These are phyloP conservation scores for Varanus salvator DNA, from an alignment of 2,113 vertebrate species.

Conservation along the genomic window DNA sequence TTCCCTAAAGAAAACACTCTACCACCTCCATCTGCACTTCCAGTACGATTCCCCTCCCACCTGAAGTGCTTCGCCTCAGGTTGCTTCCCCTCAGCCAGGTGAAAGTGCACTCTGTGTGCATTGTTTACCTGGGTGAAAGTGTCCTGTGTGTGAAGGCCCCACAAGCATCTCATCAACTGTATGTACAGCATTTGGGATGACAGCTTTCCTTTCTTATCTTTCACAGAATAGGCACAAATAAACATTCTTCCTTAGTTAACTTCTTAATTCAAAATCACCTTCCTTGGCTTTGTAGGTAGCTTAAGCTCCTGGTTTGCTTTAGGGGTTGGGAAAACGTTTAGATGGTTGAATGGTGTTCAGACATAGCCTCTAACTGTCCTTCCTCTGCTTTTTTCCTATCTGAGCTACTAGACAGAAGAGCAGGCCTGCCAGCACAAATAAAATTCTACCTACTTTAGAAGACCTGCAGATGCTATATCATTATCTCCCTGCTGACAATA, in stretches of 20 bases:
- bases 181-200: background rate
- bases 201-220: background rate
- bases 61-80: background rate
- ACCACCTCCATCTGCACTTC: accelerated
- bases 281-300: background rate
- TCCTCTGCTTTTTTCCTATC: slow-evolving; percentile 42
- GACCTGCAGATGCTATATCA: background rate
- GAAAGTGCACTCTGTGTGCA: accelerated
- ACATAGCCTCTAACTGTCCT: slow-evolving; percentile 23
- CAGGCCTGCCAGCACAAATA: background rate
- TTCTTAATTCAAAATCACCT: background rate
- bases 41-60: background rate
- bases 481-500: background rate
- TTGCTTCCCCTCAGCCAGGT: accelerated
- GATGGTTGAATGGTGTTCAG: slow-evolving; percentile 40
- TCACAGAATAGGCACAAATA: background rate
- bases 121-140: background rate
- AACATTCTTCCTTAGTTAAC: background rate
- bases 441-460: slow-evolving; percentile 21
- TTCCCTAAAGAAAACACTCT: background rate
- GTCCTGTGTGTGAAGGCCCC: accelerated
- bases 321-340: slow-evolving; percentile 15
- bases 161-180: background rate
- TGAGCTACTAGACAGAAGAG: slow-evolving; percentile 27
- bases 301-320: background rate